Evolutionary conservation across 2,797 vertebrate genomes (phyloP).

Genomic region (Dendrocincla fuliginosa): DNA sequence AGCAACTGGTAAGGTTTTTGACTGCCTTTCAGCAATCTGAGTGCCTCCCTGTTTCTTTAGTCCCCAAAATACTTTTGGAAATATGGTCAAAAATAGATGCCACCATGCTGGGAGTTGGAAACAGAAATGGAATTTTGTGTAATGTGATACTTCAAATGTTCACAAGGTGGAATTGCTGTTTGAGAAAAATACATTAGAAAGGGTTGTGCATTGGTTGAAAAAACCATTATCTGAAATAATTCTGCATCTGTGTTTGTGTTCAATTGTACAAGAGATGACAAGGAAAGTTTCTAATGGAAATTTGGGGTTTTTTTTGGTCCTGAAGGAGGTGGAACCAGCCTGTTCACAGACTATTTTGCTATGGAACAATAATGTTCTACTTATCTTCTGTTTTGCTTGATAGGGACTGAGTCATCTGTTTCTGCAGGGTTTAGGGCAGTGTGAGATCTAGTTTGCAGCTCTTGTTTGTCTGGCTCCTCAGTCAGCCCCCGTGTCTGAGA

Average conservation of each 20-base stretch:
- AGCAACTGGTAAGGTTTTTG: not conserved
- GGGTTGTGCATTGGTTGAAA: not conserved
- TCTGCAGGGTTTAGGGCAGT: not conserved
- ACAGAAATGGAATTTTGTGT: not conserved
- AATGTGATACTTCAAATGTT: not conserved
- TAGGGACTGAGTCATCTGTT: not conserved
- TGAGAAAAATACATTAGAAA: not conserved
- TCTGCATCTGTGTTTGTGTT: not conserved
- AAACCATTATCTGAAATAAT: not conserved
- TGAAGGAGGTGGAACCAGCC: not conserved
- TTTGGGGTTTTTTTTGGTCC: not conserved
- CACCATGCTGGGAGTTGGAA: not conserved
- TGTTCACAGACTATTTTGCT: not conserved
- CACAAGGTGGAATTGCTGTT: not conserved
- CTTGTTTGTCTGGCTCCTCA: slow-evolving; percentile 30
- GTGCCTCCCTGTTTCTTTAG: not conserved
- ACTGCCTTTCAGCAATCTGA: not conserved
- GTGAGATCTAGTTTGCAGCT: not conserved
- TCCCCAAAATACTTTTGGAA: not conserved
- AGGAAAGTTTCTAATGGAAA: not conserved
- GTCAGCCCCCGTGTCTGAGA: not conserved
- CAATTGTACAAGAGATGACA: not conserved
- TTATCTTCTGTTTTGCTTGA: not conserved
- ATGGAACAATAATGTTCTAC: not conserved
- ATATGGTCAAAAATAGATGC: not conserved